Base-by-base conservation (phyloP, 2,888 invertebrate species). In the Labia minor region DNA sequence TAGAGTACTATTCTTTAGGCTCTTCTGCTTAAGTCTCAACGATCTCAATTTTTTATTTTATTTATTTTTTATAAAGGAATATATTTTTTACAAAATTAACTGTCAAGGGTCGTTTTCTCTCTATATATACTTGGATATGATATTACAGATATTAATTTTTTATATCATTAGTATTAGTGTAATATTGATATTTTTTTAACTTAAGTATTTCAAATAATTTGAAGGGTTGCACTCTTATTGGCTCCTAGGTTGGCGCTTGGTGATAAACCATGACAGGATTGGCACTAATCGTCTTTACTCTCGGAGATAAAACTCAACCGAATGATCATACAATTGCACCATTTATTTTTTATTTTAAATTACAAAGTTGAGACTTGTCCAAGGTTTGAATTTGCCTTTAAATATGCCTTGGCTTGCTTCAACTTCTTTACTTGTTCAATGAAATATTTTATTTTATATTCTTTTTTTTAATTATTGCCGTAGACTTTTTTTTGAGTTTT, bases 201-300 rank as follows among this genome's bases (percentile, higher is more conserved):
- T n/a, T n/a, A n/a, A n/a, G n/a, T n/a, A n/a, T n/a, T n/a, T n/a
- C n/a, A n/a, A n/a, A n/a, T n/a, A n/a, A n/a, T n/a, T 49, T 14
- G 49, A 49, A 49, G 49, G 49, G 49, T 14, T 3, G 49, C 49
- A 8, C 16, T 49, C 49, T n/a, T 16, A 10, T n/a, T n/a, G 49
- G 49, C 49, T 49, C 16, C 49, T 49, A 49, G 49, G 49, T 49
- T 14, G 49, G 49, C 49, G 49, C 49, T 49, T 49, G 49, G 49
- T 16, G 49, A 49, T 49, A 49, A 49, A 49, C 49, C 49, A 49
- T 49, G 49, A 11, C 49, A 49, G 49, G 8, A 49, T 49, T 49
- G 49, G 49, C 49, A 49, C 49, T 49, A 49, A n/a, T 49, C 49
- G 49, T 49, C 49, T 49, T n/a, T n/a, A 8, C 49, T 49, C 49